Conservation (phyloP, 1,140 invertebrate genomes). For the Zaprionus camerounensis region DNA sequence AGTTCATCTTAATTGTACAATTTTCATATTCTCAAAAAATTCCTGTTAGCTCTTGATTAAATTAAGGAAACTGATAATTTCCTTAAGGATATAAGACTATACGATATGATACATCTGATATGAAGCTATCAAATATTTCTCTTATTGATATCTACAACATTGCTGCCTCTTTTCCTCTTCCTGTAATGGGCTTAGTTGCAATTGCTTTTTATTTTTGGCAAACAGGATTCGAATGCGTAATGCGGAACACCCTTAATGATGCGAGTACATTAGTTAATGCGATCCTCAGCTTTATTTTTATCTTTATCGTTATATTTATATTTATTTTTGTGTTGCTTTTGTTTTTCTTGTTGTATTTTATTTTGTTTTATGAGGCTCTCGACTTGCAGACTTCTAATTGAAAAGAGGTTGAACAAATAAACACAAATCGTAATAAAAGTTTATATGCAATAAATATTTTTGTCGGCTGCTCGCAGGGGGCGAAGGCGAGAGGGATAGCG, state of each 20-base stretch:
- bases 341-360: conserved; percentile 5
- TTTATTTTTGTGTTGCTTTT: conserved; percentile 7
- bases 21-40: too few species aligned
- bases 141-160: neutral
- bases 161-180: neutral
- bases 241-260: conserved; percentile 3
- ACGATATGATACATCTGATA: too few species aligned
- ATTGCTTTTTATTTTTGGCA: neutral
- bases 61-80: too few species aligned
- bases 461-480: conserved; percentile 52
- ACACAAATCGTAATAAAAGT: conserved; percentile 81
- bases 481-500: neutral
- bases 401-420: conserved; percentile 77
- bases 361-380: conserved; percentile 67
- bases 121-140: too few species aligned
- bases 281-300: neutral
- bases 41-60: too few species aligned
- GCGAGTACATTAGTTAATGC: conserved; percentile 32
- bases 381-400: conserved; percentile 66
- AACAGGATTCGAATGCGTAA: neutral
- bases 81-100: too few species aligned
- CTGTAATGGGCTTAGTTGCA: neutral
- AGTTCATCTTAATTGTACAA: too few species aligned
- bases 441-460: conserved; percentile 81
- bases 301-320: conserved; percentile 11